These are phyloP conservation scores for Caenorhabditis remanei DNA, from an alignment of 1,140 invertebrate species.

Conservation along the genomic window DNA sequence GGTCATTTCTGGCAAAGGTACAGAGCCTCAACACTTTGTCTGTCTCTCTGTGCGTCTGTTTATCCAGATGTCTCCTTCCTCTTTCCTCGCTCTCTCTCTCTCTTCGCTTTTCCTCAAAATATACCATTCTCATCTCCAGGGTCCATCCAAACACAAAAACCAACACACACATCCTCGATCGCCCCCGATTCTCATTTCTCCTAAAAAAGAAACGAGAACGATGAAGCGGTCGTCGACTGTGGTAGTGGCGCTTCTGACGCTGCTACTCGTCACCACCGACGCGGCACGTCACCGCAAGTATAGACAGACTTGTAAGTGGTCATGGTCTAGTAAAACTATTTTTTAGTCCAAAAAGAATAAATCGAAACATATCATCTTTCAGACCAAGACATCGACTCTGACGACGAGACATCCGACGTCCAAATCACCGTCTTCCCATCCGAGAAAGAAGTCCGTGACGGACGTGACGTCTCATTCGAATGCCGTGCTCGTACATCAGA, in stretches of 20 bases:
- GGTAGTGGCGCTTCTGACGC: constrained; percentile 32
- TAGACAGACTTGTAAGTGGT: constrained; percentile 42
- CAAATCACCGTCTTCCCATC: constrained; percentile 78
- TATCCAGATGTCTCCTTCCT: too few species aligned
- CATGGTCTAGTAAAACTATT: not conserved
- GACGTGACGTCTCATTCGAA: constrained; percentile 75
- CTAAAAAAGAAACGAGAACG: not conserved
- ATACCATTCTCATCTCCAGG: not conserved
- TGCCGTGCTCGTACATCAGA: constrained; percentile 75
- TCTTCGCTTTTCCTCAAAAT: not conserved
- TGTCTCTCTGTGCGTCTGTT: too few species aligned
- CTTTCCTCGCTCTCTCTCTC: too few species aligned
- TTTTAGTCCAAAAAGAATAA: too few species aligned
- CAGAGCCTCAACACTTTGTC: too few species aligned
- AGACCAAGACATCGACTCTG: constrained; percentile 65
- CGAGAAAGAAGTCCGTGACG: constrained; percentile 74
- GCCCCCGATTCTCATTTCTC: not conserved
- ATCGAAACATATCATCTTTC: constrained; percentile 15
- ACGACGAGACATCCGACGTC: constrained; percentile 67
- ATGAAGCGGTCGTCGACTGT: constrained; percentile 52
- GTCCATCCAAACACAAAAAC: constrained; percentile 23
- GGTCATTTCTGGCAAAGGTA: too few species aligned
- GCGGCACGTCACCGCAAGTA: constrained; percentile 46
- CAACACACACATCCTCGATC: constrained; percentile 10
- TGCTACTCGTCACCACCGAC: constrained; percentile 37